phyloP scores from a whole-genome alignment of 2,113 vertebrate species.

The Scalopus aquaticus region DNA sequence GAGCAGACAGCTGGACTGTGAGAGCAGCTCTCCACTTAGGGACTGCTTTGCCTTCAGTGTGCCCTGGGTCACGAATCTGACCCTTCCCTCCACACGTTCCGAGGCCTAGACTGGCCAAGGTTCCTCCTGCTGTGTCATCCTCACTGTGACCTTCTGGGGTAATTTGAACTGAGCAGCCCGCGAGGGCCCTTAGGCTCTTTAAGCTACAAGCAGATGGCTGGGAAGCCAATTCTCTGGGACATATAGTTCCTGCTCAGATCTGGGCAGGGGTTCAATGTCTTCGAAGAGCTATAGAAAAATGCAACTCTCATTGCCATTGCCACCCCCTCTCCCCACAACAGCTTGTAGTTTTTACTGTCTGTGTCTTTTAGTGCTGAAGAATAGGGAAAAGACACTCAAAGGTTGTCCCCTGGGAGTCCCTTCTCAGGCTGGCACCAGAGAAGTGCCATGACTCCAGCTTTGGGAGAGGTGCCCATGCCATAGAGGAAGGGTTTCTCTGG shows the following conservation, averaged over 20 bases:
- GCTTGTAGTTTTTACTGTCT: constrained; percentile 23
- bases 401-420: background rate
- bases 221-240: constrained; percentile 61
- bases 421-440: background rate
- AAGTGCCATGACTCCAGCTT: background rate
- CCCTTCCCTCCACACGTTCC: constrained; percentile 1
- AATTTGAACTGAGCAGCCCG: constrained; percentile 63
- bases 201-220: constrained; percentile 66
- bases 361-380: constrained; percentile 38
- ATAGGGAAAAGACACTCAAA: background rate
- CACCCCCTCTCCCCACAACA: background rate
- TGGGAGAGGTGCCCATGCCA: background rate
- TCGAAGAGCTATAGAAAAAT: constrained; percentile 58
- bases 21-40: background rate
- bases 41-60: background rate
- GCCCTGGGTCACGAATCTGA: background rate
- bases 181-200: constrained; percentile 31
- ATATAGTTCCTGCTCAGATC: constrained; percentile 68
- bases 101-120: background rate
- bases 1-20: background rate
- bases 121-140: background rate
- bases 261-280: constrained; percentile 59
- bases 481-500: background rate
- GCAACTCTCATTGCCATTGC: background rate
- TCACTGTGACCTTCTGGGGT: constrained; percentile 36